phyloP scores from a whole-genome alignment of 2,113 vertebrate genomes.

The Talpa occidentalis region DNA sequence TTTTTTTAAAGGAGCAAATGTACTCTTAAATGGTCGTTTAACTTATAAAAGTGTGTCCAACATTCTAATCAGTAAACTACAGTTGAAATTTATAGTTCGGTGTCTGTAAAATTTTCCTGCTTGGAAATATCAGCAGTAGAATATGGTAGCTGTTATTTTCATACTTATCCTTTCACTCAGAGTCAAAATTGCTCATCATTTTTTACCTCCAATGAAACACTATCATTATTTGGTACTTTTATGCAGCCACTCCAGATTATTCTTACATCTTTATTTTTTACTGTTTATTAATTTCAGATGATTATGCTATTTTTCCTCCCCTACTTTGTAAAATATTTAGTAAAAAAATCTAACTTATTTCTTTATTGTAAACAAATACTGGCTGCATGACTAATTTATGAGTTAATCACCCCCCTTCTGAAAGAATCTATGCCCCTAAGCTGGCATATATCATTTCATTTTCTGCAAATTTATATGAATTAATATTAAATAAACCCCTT shows the following conservation, averaged over 20 bases:
- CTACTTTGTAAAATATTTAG: background rate
- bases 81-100: background rate
- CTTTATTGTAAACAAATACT: background rate
- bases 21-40: background rate
- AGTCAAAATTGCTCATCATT: background rate
- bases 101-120: rapidly evolving
- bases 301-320: background rate
- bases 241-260: background rate
- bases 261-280: background rate
- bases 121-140: background rate
- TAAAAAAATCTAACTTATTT: background rate
- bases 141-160: background rate
- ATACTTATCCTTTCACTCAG: background rate
- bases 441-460: background rate
- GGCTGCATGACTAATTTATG: background rate
- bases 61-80: background rate
- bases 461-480: background rate
- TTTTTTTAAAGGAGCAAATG: background rate
- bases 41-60: background rate
- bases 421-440: background rate
- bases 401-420: background rate
- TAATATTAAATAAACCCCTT: background rate
- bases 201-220: background rate
- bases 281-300: background rate
- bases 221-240: background rate